A percentile compares a stretch with the other conserved stretches of the same genome.
Conservation (phyloP, 2,888 invertebrate genomes). For the Chymomyza procnemis region DNA sequence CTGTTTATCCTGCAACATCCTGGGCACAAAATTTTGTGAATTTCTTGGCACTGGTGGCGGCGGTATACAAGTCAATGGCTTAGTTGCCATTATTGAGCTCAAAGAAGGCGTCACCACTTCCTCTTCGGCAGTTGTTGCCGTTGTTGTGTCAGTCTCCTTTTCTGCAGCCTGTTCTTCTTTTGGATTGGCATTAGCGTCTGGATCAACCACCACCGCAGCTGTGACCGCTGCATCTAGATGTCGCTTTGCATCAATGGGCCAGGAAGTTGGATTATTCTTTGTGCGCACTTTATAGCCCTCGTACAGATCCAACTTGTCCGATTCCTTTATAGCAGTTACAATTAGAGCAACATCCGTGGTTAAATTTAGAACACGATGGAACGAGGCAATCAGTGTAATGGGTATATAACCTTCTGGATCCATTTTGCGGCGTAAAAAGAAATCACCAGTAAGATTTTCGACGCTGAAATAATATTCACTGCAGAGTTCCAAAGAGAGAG, state of each 20-base stretch:
- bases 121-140: constrained; percentile 23
- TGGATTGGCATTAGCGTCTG: constrained; percentile 23
- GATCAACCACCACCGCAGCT: constrained; percentile 17
- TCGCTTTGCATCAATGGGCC: constrained; percentile 88
- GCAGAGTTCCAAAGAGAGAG: constrained; percentile 42
- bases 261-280: constrained; percentile 88
- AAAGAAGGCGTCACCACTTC: constrained; percentile 75
- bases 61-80: constrained; percentile 84
- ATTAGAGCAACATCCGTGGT: constrained; percentile 91
- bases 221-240: constrained; percentile 55
- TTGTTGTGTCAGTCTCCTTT: constrained; percentile 46
- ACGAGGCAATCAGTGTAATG: constrained; percentile 95
- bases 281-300: constrained; percentile 90
- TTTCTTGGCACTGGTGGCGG: constrained; percentile 84
- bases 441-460: constrained; percentile 96
- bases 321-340: constrained; percentile 90
- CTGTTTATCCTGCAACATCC: constrained; percentile 65
- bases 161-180: background rate
- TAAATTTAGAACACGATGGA: constrained; percentile 93
- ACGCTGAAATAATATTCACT: constrained; percentile 99
- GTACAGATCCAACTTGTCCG: constrained; percentile 90
- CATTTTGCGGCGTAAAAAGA: constrained; percentile 98
- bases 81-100: constrained; percentile 78
- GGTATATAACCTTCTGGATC: constrained; percentile 95
- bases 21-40: constrained; percentile 76